phyloP scores from a whole-genome alignment of 2,888 invertebrate species.

The Uropetala carovei region DNA sequence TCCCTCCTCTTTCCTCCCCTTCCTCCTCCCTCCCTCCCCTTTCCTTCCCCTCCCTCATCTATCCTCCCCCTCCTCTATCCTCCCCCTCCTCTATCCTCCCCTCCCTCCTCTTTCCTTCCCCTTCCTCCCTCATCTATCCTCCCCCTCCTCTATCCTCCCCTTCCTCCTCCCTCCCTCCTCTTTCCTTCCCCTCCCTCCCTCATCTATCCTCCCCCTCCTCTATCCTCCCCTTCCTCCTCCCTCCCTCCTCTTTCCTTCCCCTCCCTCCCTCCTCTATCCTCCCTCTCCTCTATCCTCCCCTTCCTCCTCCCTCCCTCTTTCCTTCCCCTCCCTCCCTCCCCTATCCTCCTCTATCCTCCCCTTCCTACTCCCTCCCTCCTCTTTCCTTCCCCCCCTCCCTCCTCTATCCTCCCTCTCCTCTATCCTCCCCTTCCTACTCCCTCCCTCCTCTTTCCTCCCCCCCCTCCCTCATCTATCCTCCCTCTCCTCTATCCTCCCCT shows the following conservation, averaged over 20 bases:
- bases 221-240: no score
- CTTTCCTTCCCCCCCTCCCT: no score
- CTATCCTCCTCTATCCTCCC: not conserved
- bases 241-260: not conserved
- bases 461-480: not conserved
- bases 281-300: not conserved
- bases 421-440: not conserved
- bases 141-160: not conserved
- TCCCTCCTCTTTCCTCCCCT: no score
- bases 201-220: not conserved
- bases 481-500: not conserved
- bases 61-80: no score
- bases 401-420: not conserved
- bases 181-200: no score
- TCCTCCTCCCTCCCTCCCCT: not conserved
- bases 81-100: not conserved
- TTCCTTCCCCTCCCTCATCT: no score
- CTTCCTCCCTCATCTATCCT: not conserved
- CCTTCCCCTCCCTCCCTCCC: not conserved
- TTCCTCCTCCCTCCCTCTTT: not conserved
- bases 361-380: not conserved
- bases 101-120: no score
- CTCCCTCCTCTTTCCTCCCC: not conserved
- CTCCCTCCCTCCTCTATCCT: not conserved
- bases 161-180: not conserved